These are phyloP conservation scores for Acrocephalus arundinaceus DNA, from an alignment of 2,113 vertebrate genomes.

Conservation along the genomic window DNA sequence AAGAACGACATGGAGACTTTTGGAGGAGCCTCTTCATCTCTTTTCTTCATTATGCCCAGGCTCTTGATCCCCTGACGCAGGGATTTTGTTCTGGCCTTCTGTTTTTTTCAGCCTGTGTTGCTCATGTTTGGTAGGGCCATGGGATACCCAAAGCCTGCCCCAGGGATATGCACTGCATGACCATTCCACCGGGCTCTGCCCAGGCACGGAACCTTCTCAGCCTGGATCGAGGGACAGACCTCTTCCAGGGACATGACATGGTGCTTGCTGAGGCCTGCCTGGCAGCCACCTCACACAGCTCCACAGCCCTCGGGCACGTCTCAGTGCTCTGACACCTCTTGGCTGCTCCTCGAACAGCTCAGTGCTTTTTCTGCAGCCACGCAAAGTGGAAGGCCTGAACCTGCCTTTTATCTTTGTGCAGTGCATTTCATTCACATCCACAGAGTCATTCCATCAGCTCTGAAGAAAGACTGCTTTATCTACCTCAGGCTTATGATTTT, in stretches of 20 bases:
- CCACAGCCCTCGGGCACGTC: neutral
- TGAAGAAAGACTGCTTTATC: neutral
- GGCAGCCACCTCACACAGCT: neutral
- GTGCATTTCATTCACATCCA: neutral
- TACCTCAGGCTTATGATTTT: neutral
- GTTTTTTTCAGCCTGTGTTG: neutral
- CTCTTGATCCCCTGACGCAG: neutral
- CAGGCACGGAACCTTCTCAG: rapidly evolving
- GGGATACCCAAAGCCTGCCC: neutral
- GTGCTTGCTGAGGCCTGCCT: neutral
- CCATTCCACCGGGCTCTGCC: neutral
- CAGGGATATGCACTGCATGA: neutral
- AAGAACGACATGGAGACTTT: neutral
- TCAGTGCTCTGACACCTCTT: neutral
- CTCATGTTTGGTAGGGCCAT: neutral
- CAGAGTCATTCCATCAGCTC: neutral
- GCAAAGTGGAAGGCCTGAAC: rapidly evolving
- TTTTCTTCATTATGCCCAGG: neutral
- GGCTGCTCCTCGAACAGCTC: neutral
- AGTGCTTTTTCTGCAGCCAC: neutral
- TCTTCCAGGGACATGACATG: neutral
- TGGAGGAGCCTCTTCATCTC: neutral
- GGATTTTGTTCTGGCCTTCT: neutral
- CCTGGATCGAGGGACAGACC: neutral
- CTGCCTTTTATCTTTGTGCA: neutral